A percentile compares a stretch with the other conserved stretches of the same genome.
These are phyloP conservation scores for Minunthozetes semirufus DNA, from an alignment of 2,888 invertebrate genomes.

Conservation along the genomic window DNA sequence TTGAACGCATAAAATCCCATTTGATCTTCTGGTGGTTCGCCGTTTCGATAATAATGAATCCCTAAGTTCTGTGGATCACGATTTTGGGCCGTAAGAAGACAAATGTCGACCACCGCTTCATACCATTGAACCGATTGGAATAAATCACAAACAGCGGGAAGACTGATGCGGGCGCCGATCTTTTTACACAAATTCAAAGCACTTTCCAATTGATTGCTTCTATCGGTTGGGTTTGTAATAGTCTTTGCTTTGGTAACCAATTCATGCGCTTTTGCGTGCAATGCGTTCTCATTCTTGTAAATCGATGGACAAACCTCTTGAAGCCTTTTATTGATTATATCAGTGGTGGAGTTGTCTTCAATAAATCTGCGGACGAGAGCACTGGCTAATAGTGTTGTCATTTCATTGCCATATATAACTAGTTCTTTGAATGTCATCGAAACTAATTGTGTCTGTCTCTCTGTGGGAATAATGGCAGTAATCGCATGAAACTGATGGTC, in stretches of 20 bases:
- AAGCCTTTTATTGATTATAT: slow-evolving; percentile 76
- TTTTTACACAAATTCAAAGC: slow-evolving; percentile 78
- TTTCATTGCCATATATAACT: slow-evolving; percentile 68
- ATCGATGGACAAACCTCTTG: slow-evolving; percentile 86
- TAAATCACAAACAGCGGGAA: slow-evolving; percentile 75
- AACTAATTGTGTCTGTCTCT: slow-evolving; percentile 56
- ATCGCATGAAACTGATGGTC: slow-evolving; percentile 44
- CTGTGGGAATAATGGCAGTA: slow-evolving; percentile 45
- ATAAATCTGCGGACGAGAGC: slow-evolving; percentile 81
- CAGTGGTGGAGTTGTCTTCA: slow-evolving; percentile 88
- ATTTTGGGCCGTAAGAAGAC: slow-evolving; percentile 72
- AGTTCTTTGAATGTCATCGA: slow-evolving; percentile 63
- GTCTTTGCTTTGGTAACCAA: slow-evolving; percentile 72
- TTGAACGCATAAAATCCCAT: slow-evolving; percentile 65
- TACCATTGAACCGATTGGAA: slow-evolving; percentile 69
- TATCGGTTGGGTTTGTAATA: slow-evolving; percentile 63
- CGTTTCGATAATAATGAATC: slow-evolving; percentile 75
- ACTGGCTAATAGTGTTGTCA: slow-evolving; percentile 63
- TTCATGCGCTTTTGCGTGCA: slow-evolving; percentile 89
- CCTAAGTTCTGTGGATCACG: slow-evolving; percentile 84
- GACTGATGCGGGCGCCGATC: slow-evolving; percentile 76
- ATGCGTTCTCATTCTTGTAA: slow-evolving; percentile 90
- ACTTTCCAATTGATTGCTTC: slow-evolving; percentile 64
- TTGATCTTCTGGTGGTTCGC: slow-evolving; percentile 69
- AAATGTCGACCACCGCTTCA: slow-evolving; percentile 79